phyloP scores from a whole-genome alignment of 2,888 invertebrate species.

The Malacosoma neustria region DNA sequence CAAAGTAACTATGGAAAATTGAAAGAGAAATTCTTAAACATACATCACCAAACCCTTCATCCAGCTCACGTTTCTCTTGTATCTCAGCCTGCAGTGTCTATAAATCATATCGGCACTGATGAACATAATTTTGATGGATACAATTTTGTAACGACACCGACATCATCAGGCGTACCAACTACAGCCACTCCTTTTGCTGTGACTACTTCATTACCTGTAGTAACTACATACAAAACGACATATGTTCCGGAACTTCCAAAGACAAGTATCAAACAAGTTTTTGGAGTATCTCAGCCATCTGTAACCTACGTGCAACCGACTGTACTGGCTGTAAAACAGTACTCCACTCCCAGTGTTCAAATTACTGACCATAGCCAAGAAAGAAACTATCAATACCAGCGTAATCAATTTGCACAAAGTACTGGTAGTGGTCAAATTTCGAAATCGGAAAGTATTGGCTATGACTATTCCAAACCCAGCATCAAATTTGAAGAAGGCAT shows the following conservation, averaged over 20 bases:
- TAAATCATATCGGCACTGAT: conserved; percentile 52
- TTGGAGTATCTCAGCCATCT: conserved; percentile 55
- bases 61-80: conserved; percentile 39
- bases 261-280: conserved; percentile 56
- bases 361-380: conserved; percentile 41
- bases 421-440: conserved; percentile 11
- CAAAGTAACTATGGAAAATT: conserved; percentile 31
- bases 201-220: conserved; percentile 44
- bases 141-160: conserved; percentile 50
- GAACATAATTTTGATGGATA: conserved; percentile 47
- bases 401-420: conserved; percentile 21
- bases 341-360: conserved; percentile 34
- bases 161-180: conserved; percentile 57
- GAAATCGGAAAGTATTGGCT: conserved; percentile 29
- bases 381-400: conserved; percentile 32
- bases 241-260: conserved; percentile 52
- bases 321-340: conserved; percentile 35
- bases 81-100: conserved; percentile 50
- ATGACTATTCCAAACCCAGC: conserved; percentile 46
- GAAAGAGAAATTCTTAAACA: conserved; percentile 24
- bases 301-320: conserved; percentile 58
- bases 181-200: conserved; percentile 55
- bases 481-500: conserved; percentile 53
- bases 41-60: conserved; percentile 27
- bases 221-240: conserved; percentile 47